Evolutionary conservation across 2,888 invertebrate species (phyloP).

Genomic region (Amorpha juglandis): DNA sequence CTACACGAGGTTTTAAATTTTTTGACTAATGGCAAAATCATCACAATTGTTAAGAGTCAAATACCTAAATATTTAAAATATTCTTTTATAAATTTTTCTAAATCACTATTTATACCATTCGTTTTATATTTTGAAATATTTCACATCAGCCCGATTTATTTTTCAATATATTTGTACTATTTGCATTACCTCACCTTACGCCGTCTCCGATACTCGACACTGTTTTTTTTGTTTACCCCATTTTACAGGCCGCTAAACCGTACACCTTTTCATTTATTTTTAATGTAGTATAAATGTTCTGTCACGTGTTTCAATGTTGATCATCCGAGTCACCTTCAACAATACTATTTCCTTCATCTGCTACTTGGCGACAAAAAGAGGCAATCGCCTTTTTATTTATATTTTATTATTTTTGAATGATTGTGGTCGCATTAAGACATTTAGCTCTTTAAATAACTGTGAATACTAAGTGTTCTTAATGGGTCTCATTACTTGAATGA

Average conservation of each 20-base stretch:
- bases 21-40: conserved; percentile 83
- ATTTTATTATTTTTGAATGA: conserved; percentile 70
- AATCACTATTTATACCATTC: conserved; percentile 34
- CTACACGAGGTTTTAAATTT: conserved; percentile 55
- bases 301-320: conserved; percentile 23
- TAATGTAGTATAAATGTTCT: conserved; percentile 46
- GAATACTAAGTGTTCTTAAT: conserved; percentile 70
- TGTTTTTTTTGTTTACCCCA: conserved; percentile 52
- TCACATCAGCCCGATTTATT: conserved; percentile 38
- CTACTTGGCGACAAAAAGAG: conserved; percentile 44
- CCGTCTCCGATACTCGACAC: conserved; percentile 55
- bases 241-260: conserved; percentile 16
- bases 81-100: conserved; percentile 46
- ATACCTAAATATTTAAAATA: conserved; percentile 47
- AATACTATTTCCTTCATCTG: conserved; percentile 34
- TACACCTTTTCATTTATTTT: conserved; percentile 50
- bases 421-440: conserved; percentile 69
- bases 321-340: conserved; percentile 23
- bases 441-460: conserved; percentile 64
- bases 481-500: conserved; percentile 64
- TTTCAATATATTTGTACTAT: background rate
- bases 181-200: conserved; percentile 53
- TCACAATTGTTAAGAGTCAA: conserved; percentile 81
- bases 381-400: conserved; percentile 65
- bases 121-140: conserved; percentile 39